Evolutionary conservation across 2,113 vertebrate species (phyloP).

Genomic region (Boulengeromyrus knoepffleri): DNA sequence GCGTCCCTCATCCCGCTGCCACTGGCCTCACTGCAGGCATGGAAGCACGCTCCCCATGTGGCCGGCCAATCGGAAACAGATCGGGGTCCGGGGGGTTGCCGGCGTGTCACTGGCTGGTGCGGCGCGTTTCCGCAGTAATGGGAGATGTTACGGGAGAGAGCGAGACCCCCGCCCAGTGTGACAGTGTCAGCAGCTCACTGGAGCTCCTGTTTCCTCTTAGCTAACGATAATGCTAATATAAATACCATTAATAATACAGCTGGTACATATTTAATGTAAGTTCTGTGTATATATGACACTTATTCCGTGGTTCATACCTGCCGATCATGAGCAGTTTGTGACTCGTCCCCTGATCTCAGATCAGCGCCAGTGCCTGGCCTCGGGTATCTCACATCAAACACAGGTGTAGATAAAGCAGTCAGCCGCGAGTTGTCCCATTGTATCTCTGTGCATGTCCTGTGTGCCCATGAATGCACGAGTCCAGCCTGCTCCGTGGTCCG

Average conservation of each 20-base stretch:
- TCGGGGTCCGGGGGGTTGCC: neutral
- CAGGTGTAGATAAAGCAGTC: neutral
- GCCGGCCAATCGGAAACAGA: neutral
- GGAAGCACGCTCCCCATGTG: neutral
- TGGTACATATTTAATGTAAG: neutral
- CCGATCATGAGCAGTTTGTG: neutral
- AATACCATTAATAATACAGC: neutral
- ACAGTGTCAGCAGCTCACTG: neutral
- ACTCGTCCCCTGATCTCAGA: neutral
- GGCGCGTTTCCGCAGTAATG: neutral
- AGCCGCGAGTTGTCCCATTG: neutral
- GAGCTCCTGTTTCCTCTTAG: neutral
- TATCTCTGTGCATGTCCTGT: neutral
- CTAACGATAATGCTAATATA: neutral
- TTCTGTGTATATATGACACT: neutral
- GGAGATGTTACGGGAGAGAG: neutral
- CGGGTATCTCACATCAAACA: neutral
- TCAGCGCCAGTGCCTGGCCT: neutral
- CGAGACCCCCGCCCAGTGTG: neutral
- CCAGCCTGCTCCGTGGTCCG: no score
- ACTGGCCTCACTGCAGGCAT: neutral
- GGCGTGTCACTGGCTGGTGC: neutral
- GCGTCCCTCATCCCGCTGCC: neutral
- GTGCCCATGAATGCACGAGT: neutral
- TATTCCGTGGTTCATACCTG: neutral